phyloP scores from a whole-genome alignment of 2,113 vertebrate genomes.

The Syngnathoides biaculeatus region DNA sequence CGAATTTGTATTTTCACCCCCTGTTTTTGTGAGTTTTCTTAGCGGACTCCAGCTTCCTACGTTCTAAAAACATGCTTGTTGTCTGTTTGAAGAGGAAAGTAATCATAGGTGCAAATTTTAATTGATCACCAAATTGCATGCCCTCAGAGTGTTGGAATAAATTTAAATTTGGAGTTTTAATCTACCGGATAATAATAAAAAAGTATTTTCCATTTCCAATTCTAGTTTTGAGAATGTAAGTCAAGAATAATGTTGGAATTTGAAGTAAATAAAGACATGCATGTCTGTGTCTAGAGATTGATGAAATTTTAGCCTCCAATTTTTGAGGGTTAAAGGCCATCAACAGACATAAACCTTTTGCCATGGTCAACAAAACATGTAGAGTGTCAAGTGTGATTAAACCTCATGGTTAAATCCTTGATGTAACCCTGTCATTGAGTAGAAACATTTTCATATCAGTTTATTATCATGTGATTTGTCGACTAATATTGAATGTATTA shows the following conservation, averaged over 20 bases:
- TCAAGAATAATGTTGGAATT: conserved; percentile 3
- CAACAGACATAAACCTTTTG: conserved; percentile 32
- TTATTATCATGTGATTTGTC: conserved; percentile 55
- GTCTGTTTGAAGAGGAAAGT: too few relatives aligned
- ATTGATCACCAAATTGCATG: not conserved
- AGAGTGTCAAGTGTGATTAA: conserved; percentile 39
- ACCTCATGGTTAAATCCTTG: conserved; percentile 34
- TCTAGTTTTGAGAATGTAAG: not conserved
- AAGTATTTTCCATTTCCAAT: not conserved
- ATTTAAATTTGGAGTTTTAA: not conserved
- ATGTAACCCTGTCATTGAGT: conserved; percentile 33
- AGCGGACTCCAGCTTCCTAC: too few relatives aligned
- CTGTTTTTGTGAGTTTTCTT: too few relatives aligned
- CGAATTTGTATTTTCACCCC: too few relatives aligned
- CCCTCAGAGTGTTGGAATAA: not conserved
- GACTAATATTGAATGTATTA: conserved; percentile 52
- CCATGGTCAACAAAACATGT: conserved; percentile 40
- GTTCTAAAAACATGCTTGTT: too few relatives aligned
- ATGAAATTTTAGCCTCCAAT: conserved; percentile 17
- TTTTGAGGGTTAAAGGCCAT: conserved; percentile 30
- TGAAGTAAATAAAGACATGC: conserved; percentile 7
- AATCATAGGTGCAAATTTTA: not conserved
- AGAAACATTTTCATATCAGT: conserved; percentile 52
- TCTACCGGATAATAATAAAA: not conserved
- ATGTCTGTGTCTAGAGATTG: conserved; percentile 8